These are phyloP conservation scores for Musca vetustissima DNA, from an alignment of 1,140 invertebrate species.

Conservation along the genomic window DNA sequence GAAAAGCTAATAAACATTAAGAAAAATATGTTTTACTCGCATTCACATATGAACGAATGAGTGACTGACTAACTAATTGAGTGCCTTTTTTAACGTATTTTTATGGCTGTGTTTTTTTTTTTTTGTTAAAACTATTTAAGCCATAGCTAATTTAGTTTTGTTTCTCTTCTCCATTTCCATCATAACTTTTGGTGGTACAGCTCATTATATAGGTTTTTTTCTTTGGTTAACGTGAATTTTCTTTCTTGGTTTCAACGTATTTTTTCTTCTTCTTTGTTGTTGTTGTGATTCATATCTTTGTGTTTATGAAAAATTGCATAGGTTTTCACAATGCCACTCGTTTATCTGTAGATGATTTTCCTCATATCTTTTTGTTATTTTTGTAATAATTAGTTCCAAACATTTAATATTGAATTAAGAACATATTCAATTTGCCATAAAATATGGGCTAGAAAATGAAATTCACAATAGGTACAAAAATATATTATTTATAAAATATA, in stretches of 20 bases:
- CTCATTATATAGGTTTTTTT: background rate
- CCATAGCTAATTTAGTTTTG: background rate
- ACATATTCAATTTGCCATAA: background rate
- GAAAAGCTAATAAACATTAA: background rate
- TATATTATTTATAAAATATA: too few relatives aligned
- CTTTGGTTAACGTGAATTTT: background rate
- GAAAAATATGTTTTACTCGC: too few relatives aligned
- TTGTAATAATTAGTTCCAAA: background rate
- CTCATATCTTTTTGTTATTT: too few relatives aligned
- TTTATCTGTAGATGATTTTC: background rate
- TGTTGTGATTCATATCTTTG: background rate
- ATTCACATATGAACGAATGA: too few relatives aligned
- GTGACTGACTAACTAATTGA: too few relatives aligned
- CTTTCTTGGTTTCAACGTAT: too few relatives aligned
- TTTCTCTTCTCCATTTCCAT: background rate
- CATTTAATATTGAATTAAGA: conserved; percentile 12
- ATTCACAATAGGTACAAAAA: too few relatives aligned
- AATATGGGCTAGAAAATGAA: too few relatives aligned
- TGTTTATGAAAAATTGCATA: background rate
- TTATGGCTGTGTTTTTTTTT: too few relatives aligned
- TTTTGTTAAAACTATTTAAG: background rate
- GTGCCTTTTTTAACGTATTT: background rate
- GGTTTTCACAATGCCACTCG: too few relatives aligned
- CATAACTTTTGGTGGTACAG: background rate
- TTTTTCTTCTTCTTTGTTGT: background rate